A percentile compares a stretch with the other conserved stretches of the same genome.
phyloP scores from a whole-genome alignment of 1,140 invertebrate species.

The Leptopilina boulardi region DNA sequence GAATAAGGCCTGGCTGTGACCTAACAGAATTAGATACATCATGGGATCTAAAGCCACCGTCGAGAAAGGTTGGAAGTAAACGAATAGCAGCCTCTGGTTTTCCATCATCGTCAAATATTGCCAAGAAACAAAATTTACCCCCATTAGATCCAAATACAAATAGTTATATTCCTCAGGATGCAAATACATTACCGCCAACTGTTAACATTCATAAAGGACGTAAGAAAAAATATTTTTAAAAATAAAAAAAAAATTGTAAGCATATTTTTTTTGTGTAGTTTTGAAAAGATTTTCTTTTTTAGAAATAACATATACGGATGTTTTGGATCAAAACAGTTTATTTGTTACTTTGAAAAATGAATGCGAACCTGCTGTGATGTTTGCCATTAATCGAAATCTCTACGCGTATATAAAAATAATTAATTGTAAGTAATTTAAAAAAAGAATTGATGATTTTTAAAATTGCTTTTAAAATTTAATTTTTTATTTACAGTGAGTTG shows the following conservation, averaged over 20 bases:
- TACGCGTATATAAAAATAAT: slow-evolving; percentile 87
- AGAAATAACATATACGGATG: slow-evolving; percentile 79
- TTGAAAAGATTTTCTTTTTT: slow-evolving; percentile 42
- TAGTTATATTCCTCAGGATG: slow-evolving; percentile 78
- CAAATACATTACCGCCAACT: slow-evolving; percentile 77
- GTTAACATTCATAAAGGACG: slow-evolving; percentile 77
- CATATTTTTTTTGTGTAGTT: slow-evolving; percentile 36
- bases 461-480: no score
- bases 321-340: slow-evolving; percentile 74
- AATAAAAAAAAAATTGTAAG: no score
- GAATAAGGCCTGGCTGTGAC: slow-evolving; percentile 91
- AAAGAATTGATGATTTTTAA: no score
- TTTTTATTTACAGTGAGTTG: slow-evolving; percentile 85
- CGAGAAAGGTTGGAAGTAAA: slow-evolving; percentile 65
- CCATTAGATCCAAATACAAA: slow-evolving; percentile 76
- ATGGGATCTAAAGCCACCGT: slow-evolving; percentile 71
- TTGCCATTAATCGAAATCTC: slow-evolving; percentile 88
- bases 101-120: slow-evolving; percentile 54
- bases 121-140: slow-evolving; percentile 71
- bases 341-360: slow-evolving; percentile 78
- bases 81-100: slow-evolving; percentile 68
- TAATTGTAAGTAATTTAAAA: slow-evolving; percentile 79
- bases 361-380: slow-evolving; percentile 80
- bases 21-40: slow-evolving; percentile 85
- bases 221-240: slow-evolving; percentile 58